Percentiles rank a stretch among this genome's conserved stretches.
These are phyloP conservation scores for Leptatherina wallacei DNA, from an alignment of 2,797 vertebrate genomes.

Conservation along the genomic window DNA sequence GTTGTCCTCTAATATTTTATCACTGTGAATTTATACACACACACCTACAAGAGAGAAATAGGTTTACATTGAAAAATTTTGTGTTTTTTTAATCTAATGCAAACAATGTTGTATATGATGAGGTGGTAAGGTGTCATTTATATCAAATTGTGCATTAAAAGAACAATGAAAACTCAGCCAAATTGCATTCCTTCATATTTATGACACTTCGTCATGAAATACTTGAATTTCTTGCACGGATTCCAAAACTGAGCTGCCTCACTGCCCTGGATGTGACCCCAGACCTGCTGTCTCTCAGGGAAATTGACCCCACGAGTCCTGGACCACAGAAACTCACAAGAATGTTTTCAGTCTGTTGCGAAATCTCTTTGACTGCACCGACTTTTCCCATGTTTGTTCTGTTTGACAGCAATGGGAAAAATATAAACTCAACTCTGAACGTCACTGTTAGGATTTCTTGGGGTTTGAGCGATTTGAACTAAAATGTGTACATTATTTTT, in stretches of 20 bases:
- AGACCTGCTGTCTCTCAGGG: conserved; percentile 45
- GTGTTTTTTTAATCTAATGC: not conserved
- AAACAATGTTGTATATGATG: not conserved
- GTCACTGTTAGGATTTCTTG: not conserved
- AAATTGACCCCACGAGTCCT: conserved; percentile 49
- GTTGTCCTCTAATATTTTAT: not conserved
- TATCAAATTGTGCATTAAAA: not conserved
- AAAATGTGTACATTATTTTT: not conserved
- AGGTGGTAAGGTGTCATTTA: not conserved
- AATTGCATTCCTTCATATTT: not conserved
- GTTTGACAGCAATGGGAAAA: conserved; percentile 56
- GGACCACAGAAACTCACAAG: conserved; percentile 58
- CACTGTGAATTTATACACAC: not conserved
- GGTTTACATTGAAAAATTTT: not conserved
- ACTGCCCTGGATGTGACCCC: conserved; percentile 37
- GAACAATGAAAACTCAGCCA: not conserved
- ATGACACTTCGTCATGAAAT: not conserved
- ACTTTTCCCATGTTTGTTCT: conserved; percentile 61
- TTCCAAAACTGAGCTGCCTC: not conserved
- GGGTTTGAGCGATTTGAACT: not conserved
- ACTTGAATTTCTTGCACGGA: not conserved
- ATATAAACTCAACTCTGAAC: not conserved
- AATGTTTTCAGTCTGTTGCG: conserved; percentile 67
- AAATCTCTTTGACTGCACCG: conserved; percentile 53
- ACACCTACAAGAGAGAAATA: not conserved